These are phyloP conservation scores for Brachionus plicatilis DNA, from an alignment of 1,140 invertebrate species.

Conservation along the genomic window DNA sequence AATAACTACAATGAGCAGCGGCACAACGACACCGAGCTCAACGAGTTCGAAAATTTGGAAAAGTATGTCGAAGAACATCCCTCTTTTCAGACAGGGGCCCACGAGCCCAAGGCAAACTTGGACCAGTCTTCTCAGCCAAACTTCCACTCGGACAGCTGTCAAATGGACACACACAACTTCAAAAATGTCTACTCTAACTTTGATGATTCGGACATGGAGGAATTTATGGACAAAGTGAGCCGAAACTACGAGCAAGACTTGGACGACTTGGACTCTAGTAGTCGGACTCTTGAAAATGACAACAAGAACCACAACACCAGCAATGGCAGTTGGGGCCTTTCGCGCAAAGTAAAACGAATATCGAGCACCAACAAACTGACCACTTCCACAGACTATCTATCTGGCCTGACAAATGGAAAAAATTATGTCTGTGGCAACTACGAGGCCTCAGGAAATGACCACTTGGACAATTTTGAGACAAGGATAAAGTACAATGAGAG, in stretches of 20 bases:
- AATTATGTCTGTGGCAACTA: not conserved
- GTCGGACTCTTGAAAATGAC: not conserved
- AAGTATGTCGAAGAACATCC: conserved; percentile 52
- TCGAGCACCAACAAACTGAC: not conserved
- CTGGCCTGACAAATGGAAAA: not conserved
- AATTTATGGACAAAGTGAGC: not conserved
- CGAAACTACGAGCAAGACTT: not conserved
- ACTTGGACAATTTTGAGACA: not conserved
- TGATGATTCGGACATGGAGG: not conserved
- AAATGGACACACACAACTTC: not conserved
- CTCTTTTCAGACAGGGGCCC: conserved; percentile 47
- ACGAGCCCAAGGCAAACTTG: not conserved
- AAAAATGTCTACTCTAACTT: not conserved
- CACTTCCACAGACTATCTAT: not conserved
- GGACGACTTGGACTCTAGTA: conserved; percentile 9
- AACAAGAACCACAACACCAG: conserved; percentile 5
- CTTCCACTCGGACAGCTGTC: not conserved
- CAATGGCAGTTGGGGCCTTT: not conserved
- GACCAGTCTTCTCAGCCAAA: not conserved
- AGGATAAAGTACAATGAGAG: not conserved
- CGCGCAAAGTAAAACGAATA: conserved; percentile 3
- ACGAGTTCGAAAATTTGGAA: conserved; percentile 55
- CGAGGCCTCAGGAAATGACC: not conserved
- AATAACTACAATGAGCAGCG: conserved; percentile 31
- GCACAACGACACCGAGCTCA: conserved; percentile 47